Percentiles rank a stretch among this genome's conserved stretches.
These are phyloP conservation scores for Tupaia chinensis DNA, from an alignment of 2,113 vertebrate genomes.

Conservation along the genomic window DNA sequence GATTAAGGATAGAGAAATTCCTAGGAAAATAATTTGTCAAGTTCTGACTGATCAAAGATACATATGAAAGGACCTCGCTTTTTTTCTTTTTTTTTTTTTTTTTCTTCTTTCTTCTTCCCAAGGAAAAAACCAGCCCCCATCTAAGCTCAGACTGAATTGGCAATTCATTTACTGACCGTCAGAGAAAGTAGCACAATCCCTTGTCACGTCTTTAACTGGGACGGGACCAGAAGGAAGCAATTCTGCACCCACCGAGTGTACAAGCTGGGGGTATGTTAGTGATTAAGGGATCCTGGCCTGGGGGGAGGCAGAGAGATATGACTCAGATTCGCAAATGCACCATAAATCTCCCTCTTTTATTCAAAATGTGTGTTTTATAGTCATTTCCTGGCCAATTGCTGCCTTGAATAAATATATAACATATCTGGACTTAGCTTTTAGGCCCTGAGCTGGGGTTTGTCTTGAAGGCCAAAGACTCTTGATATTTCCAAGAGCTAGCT, in stretches of 20 bases:
- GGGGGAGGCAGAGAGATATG: conserved; percentile 89
- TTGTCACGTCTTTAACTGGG: conserved; percentile 86
- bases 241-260: conserved; percentile 86
- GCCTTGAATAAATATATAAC: conserved; percentile 89
- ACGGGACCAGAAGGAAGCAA: conserved; percentile 89
- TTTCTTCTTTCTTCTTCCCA: conserved; percentile 66
- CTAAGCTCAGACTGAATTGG: conserved; percentile 86
- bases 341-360: conserved; percentile 91
- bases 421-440: conserved; percentile 81
- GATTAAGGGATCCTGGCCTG: conserved; percentile 88
- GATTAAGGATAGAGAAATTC: conserved; percentile 87
- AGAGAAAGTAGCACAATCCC: conserved; percentile 87
- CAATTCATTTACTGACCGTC: conserved; percentile 89
- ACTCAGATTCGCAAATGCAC: conserved; percentile 89
- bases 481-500: conserved; percentile 61
- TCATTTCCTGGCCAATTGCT: conserved; percentile 89
- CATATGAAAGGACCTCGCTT: conserved; percentile 83
- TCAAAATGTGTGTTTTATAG: conserved; percentile 91
- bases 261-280: conserved; percentile 90
- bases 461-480: conserved; percentile 70
- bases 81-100: neutral
- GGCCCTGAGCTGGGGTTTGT: conserved; percentile 66
- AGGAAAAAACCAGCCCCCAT: conserved; percentile 72
- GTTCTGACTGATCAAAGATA: conserved; percentile 88
- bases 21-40: conserved; percentile 91